A percentile compares a stretch with the other conserved stretches of the same genome.
Conservation (phyloP, 2,113 vertebrate species). For the Campylomormyrus tamandua region DNA sequence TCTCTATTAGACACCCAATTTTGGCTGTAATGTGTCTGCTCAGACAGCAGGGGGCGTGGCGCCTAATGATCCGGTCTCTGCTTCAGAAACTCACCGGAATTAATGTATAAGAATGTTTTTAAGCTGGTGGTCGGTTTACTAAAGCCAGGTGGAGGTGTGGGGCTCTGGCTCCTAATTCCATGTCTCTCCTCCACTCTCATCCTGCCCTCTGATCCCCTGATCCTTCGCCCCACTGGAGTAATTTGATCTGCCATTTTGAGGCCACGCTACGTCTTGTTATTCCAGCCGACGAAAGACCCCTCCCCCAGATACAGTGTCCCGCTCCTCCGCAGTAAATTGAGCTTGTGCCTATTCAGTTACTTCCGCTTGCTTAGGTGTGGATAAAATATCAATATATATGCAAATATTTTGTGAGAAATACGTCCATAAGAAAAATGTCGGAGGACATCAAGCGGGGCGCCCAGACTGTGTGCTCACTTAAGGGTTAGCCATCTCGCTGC, state of each 20-base stretch:
- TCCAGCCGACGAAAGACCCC: not conserved
- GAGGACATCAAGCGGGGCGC: not conserved
- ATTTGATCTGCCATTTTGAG: constrained; percentile 38
- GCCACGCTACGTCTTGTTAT: constrained; percentile 17
- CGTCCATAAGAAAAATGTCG: not conserved
- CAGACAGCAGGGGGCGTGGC: not conserved
- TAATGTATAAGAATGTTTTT: not conserved
- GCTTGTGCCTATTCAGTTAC: not conserved
- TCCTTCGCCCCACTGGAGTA: constrained; percentile 37
- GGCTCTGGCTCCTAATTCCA: not conserved
- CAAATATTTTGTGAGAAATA: constrained; percentile 8
- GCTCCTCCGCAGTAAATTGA: not conserved
- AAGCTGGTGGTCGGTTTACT: not conserved
- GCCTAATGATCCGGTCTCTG: not conserved
- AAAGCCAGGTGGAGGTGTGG: not conserved
- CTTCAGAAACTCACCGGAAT: not conserved
- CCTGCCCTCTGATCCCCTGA: constrained; percentile 17
- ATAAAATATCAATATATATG: constrained; percentile 19
- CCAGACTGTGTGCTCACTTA: not conserved
- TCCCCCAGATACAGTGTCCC: not conserved
- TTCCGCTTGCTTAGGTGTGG: constrained; percentile 10
- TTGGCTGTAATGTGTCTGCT: not conserved
- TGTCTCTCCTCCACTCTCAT: not conserved
- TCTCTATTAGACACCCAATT: not conserved
- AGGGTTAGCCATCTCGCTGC: not conserved